Base-by-base conservation (phyloP, 2,113 vertebrate species). In the Chlorocebus sabaeus region DNA sequence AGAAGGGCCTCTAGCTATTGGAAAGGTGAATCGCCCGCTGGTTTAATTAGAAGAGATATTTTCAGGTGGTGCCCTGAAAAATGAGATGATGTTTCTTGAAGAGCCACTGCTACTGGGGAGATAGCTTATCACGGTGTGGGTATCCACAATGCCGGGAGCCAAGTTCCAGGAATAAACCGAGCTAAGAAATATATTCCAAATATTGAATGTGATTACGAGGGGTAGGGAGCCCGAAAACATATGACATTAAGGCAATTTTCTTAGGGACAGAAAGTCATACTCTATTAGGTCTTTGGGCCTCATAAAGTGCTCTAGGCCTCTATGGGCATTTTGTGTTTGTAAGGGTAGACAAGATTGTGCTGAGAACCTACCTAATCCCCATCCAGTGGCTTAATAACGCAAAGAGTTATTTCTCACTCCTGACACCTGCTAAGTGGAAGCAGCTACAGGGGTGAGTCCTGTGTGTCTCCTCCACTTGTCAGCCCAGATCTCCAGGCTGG, bases 1-100 rank as follows among this genome's bases (percentile, higher is more conserved):
- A 92, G 30, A 90, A 88, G 45, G 82, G 45, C 70, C 50, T 93
- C 61, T 52, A 72, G 40, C 76, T 96, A 76, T 97, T 95, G 82
- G 87, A 95, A 97, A 97, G 97, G 96, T 55, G 61, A 84, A 45
- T 95, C 0, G 3, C 80, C 11, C 1, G 0, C 96, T 98, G 55
- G 78, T 80, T n/a, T 45, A 13, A 97, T 89, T 98, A 96, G 84
- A 95, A 85, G 45, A 86, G 55, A 95, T 57, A 6, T 96, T 98
- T 89, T 98, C 97, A 73, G 93, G 81, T 83, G 87, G 35, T 89
- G 67, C 68, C 76, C 79, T 96, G 52, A 94, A 97, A 92, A 96
- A 80, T 17, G 7, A 93, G 48, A n/a, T 93, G 45, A 27, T 78
- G 35, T 81, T 86, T 94, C 94, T 96, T 95, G 90, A 97, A 93